A percentile compares a stretch with the other conserved stretches of the same genome.
Evolutionary conservation across 2,888 invertebrate species (phyloP).

Genomic region (Tenthredo amoena): DNA sequence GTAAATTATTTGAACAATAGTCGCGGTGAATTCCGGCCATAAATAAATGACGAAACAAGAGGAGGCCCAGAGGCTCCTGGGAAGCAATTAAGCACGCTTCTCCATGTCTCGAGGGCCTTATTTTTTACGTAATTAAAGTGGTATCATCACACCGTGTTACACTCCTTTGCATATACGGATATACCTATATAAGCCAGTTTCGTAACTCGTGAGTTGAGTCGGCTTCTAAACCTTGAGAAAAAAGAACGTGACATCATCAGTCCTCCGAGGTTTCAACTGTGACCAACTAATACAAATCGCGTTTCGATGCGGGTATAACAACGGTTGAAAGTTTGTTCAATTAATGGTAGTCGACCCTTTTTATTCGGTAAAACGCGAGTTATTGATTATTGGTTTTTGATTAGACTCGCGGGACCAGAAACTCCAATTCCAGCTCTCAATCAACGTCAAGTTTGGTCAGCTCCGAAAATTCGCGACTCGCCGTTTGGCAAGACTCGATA

Average conservation of each 20-base stretch:
- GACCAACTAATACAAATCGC: background rate
- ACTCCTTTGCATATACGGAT: background rate
- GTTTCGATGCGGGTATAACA: background rate
- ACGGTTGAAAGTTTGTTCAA: background rate
- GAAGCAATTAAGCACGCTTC: conserved; percentile 32
- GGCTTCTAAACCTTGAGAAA: conserved; percentile 20
- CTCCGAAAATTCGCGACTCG: background rate
- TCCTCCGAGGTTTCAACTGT: background rate
- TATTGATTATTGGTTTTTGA: conserved; percentile 4
- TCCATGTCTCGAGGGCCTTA: conserved; percentile 6
- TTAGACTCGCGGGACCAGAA: background rate
- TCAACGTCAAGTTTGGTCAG: conserved; percentile 2
- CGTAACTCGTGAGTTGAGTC: conserved; percentile 8
- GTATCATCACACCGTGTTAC: conserved; percentile 16
- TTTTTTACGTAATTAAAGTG: conserved; percentile 32
- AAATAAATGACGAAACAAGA: background rate
- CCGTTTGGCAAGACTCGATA: conserved; percentile 2
- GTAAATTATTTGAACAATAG: conserved; percentile 4
- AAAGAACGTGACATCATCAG: background rate
- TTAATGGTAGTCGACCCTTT: background rate
- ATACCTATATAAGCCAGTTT: background rate
- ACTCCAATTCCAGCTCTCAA: background rate
- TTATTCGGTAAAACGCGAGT: background rate
- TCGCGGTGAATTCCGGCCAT: background rate
- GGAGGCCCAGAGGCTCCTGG: background rate